These are phyloP conservation scores for Drosophila lacertosa DNA, from an alignment of 1,140 invertebrate species.

Conservation along the genomic window DNA sequence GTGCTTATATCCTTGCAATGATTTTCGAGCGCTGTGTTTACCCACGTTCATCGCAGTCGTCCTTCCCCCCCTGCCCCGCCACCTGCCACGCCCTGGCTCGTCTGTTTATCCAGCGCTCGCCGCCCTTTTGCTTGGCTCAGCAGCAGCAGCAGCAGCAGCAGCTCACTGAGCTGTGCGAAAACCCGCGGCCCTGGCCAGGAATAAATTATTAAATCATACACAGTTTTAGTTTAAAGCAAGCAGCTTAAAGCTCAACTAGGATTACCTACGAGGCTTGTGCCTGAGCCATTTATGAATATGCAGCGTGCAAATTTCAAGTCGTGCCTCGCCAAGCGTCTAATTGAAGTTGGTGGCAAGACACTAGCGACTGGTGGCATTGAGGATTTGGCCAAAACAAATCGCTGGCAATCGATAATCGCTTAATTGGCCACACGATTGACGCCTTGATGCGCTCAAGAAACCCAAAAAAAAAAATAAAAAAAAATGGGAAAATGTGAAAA, in stretches of 20 bases:
- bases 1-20: slow-evolving; percentile 57
- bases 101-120: slow-evolving; percentile 24
- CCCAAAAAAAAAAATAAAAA: not conserved
- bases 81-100: no score
- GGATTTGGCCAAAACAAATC: slow-evolving; percentile 9
- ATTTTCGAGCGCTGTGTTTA: slow-evolving; percentile 53
- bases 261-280: not conserved
- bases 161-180: slow-evolving; percentile 50
- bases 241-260: slow-evolving; percentile 34
- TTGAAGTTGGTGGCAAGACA: slow-evolving; percentile 35
- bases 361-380: no score
- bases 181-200: slow-evolving; percentile 44
- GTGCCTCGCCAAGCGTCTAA: slow-evolving; percentile 43
- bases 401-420: slow-evolving; percentile 53
- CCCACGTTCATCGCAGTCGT: slow-evolving; percentile 53
- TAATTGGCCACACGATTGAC: slow-evolving; percentile 49
- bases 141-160: no score
- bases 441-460: slow-evolving; percentile 11
- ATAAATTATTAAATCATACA: slow-evolving; percentile 62
- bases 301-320: slow-evolving; percentile 42
- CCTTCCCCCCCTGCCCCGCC: no score
- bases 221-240: slow-evolving; percentile 46
- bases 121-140: slow-evolving; percentile 19
- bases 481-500: slow-evolving; percentile 10
- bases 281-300: slow-evolving; percentile 53